These are phyloP conservation scores for Cinclus mexicanus DNA, from an alignment of 2,113 vertebrate genomes.

Conservation along the genomic window DNA sequence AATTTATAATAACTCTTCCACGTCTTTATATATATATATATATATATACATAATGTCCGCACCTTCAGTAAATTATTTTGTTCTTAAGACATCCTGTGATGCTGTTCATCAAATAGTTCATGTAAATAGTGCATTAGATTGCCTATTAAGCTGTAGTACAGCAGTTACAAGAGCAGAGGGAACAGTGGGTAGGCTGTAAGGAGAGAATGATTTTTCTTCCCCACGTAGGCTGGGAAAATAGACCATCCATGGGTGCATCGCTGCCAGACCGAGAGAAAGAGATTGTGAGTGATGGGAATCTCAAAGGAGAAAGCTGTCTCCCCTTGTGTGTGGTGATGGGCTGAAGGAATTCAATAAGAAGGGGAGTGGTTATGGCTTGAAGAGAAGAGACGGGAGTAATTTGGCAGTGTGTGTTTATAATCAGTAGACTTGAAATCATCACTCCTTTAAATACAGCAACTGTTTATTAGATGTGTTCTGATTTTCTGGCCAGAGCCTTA, in stretches of 20 bases:
- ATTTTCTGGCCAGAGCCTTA: constrained; percentile 46
- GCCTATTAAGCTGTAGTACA: not conserved
- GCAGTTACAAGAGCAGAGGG: not conserved
- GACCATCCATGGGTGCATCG: not conserved
- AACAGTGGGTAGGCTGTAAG: not conserved
- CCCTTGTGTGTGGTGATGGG: not conserved
- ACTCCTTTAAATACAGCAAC: constrained; percentile 53
- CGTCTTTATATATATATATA: not conserved
- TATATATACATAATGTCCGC: not conserved
- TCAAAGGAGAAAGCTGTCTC: constrained; percentile 31
- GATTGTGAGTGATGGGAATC: constrained; percentile 42
- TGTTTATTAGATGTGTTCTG: constrained; percentile 59
- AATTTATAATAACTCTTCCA: not conserved
- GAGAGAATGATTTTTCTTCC: not conserved
- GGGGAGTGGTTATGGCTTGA: constrained; percentile 14
- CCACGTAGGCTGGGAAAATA: not conserved
- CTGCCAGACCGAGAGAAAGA: not conserved
- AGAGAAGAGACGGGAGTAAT: not conserved
- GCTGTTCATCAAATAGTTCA: not conserved
- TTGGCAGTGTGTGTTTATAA: constrained; percentile 30
- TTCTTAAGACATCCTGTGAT: not conserved
- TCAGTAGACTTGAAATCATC: constrained; percentile 34
- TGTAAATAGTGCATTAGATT: not conserved
- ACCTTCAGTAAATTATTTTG: not conserved
- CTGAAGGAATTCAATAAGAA: constrained; percentile 21